Percentiles rank a stretch among this genome's conserved stretches.
phyloP scores from a whole-genome alignment of 2,888 invertebrate species.

The Ochropleura leucogaster region DNA sequence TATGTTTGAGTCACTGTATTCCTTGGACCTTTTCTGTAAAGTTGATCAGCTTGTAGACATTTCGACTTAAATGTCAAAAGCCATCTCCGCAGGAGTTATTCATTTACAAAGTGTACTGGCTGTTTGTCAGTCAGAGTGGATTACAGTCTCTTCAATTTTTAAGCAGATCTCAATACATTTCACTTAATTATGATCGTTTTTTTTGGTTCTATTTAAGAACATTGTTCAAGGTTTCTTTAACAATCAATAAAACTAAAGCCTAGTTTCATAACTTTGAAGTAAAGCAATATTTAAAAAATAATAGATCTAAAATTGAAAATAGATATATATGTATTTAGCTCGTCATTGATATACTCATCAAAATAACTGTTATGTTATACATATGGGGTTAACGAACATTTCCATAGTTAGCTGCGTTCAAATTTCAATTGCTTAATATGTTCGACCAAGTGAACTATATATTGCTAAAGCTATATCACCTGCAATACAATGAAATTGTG shows the following conservation, averaged over 20 bases:
- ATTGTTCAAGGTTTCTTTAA: background rate
- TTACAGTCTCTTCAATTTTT: background rate
- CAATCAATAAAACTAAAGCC: background rate
- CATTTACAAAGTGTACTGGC: background rate
- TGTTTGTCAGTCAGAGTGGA: background rate
- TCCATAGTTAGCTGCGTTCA: background rate
- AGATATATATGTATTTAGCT: background rate
- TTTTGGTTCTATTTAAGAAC: too few species aligned
- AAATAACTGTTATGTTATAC: background rate
- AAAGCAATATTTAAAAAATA: background rate
- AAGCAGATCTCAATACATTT: background rate
- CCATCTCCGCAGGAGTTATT: background rate
- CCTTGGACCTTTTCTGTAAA: background rate
- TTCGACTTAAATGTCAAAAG: background rate
- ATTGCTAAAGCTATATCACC: background rate
- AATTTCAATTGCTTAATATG: slow-evolving; percentile 9
- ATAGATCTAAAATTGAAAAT: background rate
- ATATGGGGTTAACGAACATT: background rate
- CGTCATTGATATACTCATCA: slow-evolving; percentile 2
- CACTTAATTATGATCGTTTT: too few species aligned
- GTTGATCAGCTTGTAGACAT: background rate
- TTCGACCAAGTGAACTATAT: background rate
- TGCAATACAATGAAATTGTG: background rate
- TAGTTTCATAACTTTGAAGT: background rate
- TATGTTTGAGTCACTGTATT: slow-evolving; percentile 17